Evolutionary conservation across 2,797 vertebrate species (phyloP), one percentile per base, ranked within the genome.

Genomic region (Hafferia zeledoni): DNA sequence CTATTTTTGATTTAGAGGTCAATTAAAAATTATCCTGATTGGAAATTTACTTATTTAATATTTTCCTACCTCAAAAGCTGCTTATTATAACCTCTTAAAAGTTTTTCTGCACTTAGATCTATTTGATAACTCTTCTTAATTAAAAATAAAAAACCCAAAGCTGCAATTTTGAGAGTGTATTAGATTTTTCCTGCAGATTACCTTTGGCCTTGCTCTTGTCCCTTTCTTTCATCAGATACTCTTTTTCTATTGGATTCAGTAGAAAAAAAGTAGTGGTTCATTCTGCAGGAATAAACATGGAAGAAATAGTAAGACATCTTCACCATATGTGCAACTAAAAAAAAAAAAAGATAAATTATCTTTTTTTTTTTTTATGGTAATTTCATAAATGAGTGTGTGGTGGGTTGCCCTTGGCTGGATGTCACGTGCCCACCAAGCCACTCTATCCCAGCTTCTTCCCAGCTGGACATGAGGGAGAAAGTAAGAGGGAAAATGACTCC

Each of bases 1-100:
- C 67, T 94, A 43, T 81, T 95, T 96, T 94, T 92, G 74, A 94
- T 94, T 95, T 93, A 91, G 92, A 95, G 94, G 91, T 96, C 93
- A 93, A 90, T 91, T 91, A 61, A 91, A 93, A 91, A 84, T 93
- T 91, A 91, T 52, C 70, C 74, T 44, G 85, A 88, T 85, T 83
- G 67, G 57, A 96, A 96, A 91, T 76, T 76, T 91, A 86, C 68
- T 89, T 93, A 49, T 83, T 92, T 85, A 77, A 94, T 90, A 20
- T 94, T 96, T 94, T 75, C 24, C 44, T 95, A 86, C 94, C 76
- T 95, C 74, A 84, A 91, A 96, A 90, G 77, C 70, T 84, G 80
- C 63, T 84, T 94, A 35, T 82, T 89, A 82, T 46, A 93, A 88
- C 70, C 89, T 78, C 24, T 74, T 77, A 70, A 81, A 83, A 81